Evolutionary conservation across 2,113 vertebrate genomes (phyloP).

Genomic region (Andinoacara biseriatus): DNA sequence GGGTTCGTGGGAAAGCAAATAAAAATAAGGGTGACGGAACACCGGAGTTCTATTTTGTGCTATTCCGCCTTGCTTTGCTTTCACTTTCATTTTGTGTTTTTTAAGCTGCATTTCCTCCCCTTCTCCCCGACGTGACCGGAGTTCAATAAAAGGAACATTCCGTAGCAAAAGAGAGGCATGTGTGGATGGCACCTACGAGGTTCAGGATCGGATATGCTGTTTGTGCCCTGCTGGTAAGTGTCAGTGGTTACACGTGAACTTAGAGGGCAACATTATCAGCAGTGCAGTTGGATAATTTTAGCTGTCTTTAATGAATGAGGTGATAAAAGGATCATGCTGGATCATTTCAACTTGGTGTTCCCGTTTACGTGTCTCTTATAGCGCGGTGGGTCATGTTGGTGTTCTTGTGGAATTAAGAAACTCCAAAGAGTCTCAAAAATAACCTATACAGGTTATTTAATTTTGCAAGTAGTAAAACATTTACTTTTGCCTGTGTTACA

Average conservation of each 20-base stretch:
- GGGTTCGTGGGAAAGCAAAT: too few species aligned
- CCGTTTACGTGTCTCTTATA: too few species aligned
- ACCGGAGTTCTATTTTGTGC: not conserved
- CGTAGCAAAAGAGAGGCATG: not conserved
- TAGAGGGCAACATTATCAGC: not conserved
- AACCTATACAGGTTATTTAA: too few species aligned
- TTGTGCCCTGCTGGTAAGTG: constrained; percentile 57
- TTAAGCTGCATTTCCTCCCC: not conserved
- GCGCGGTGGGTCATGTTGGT: too few species aligned
- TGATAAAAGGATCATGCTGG: too few species aligned
- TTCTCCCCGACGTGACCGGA: not conserved
- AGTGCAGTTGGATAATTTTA: too few species aligned
- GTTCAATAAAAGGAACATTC: not conserved
- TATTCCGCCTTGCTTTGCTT: not conserved
- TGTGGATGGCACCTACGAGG: constrained; percentile 8
- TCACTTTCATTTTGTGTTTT: not conserved
- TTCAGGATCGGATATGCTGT: constrained; percentile 34
- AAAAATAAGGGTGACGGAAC: not conserved
- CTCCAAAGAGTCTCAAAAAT: too few species aligned
- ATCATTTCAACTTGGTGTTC: too few species aligned
- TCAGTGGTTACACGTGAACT: not conserved
- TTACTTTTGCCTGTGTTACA: too few species aligned
- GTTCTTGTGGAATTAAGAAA: too few species aligned
- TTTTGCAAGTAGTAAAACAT: too few species aligned
- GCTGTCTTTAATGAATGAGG: too few species aligned